These are phyloP conservation scores for Hemicentrotus pulcherrimus DNA, from an alignment of 35 echinoderm and acorn worm genomes.

Conservation along the genomic window DNA sequence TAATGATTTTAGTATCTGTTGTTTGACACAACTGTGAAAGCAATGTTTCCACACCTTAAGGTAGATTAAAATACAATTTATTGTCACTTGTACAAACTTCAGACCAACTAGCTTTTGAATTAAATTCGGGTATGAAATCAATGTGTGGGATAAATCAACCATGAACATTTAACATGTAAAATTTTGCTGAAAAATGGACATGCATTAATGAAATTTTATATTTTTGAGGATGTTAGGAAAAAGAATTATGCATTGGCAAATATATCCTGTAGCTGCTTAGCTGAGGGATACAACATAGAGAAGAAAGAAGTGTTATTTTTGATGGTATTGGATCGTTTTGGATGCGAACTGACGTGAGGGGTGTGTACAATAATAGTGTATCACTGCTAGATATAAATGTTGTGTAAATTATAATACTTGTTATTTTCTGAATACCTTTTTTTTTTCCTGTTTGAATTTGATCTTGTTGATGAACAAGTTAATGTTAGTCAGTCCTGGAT, in stretches of 20 bases:
- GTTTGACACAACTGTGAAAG: no score
- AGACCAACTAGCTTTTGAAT: not conserved
- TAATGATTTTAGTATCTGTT: no score
- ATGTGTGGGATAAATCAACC: not conserved
- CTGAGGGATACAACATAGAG: not conserved
- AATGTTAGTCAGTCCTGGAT: not conserved
- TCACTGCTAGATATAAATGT: constrained; percentile 1
- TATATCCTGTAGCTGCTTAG: not conserved
- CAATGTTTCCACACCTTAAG: no score
- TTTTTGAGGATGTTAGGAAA: not conserved
- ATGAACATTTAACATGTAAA: not conserved
- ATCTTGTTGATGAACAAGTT: not conserved
- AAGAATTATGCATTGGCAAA: not conserved
- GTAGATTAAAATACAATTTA: no score
- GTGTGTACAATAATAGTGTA: not conserved
- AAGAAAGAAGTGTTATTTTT: not conserved
- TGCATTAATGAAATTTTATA: no score
- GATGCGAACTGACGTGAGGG: not conserved
- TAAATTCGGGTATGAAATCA: not conserved
- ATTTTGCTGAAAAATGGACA: not conserved
- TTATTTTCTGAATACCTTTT: not conserved
- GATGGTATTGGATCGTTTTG: not conserved
- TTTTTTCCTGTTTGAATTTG: not conserved
- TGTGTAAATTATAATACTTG: not conserved
- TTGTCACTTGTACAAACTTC: not conserved